Base-by-base conservation (phyloP, 2,797 vertebrate genomes). In the Otus scops region DNA sequence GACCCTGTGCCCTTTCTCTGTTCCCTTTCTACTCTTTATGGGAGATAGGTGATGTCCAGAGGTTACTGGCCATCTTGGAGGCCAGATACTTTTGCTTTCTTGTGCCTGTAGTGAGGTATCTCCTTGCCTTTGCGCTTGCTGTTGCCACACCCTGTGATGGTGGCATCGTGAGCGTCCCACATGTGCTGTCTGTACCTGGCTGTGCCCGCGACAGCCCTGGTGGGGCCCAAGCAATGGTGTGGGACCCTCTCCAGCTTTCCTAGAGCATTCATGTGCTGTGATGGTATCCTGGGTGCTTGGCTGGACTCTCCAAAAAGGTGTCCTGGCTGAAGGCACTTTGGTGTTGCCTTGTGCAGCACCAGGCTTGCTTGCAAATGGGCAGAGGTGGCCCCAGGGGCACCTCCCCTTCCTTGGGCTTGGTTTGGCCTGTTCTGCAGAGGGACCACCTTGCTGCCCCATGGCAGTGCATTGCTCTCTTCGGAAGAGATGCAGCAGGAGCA, bases 151-250 rank as follows among this genome's bases (percentile, higher is more conserved):
- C 11, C 47, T 48, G 24, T 48, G 54, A n/a, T 12, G 16, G 84
- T 21, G 24, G 59, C 13, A 10, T 0, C 7, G 4, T 23, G 59
- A 45, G 57, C 4, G 3, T 48, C 60, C 8, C 4, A 6, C 5
- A 0, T 43, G 10, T 61, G 70, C 60, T 5, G 1, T 32, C 48
- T 4, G 2, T 74, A 41, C 34, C 51, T 67, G 22, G 23, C 17
- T 4, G 0, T 41, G 39, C 20, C 59, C 5, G 2, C 7, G 10
- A 43, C 34, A 68, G 57, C 56, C 23, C n/a, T 64, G 38, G 10
- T 16, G 6, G 20, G 32, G 23, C 11, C 28, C 13, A 7, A 32
- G 4, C 4, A 3, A 30, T 32, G 26, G 26, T 41, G 16, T 15
- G 13, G 64, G 56, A 38, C 11, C 8, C 13, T 81, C 32, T 73